Base-by-base conservation (phyloP, 1,140 invertebrate species). In the Patella vulgata region DNA sequence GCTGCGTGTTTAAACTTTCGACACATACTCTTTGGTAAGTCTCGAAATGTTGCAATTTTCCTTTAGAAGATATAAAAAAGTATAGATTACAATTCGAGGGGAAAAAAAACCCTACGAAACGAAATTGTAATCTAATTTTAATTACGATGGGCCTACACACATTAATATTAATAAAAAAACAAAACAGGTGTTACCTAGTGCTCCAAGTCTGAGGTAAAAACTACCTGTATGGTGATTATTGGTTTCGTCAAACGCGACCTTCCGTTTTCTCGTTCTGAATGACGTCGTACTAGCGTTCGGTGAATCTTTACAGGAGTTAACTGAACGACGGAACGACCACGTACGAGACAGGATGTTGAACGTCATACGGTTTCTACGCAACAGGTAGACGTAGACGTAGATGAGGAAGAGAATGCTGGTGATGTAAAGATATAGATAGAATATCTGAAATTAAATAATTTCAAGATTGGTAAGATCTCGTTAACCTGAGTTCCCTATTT, bases 341-440 rank as follows among this genome's bases (percentile, higher is more conserved):
- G 3, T n/a, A 12, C n/a, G 14, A 19, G 21, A 39, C 14, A 17
- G 25, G 30, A 27, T 51, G 28, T 33, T 17, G 12, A 33, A 3
- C 2, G 25, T 17, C 23, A 39, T 52, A 6, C 27, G 21, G 47
- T 42, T 52, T 6, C 25, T 42, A 8, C 68, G 47, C 25, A 98
- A 89, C 63, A 98, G 88, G 88, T 96, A 97, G 85, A 93, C 93
- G 88, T 97, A 97, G 47, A 97, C 94, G 86, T 97, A 98, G 68
- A 96, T 87, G 72, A 98, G 88, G 87, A 98, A 98, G 66, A 96
- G 85, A 80, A 98, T 94, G 84, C 94, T 96, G 84, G 91, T 90
- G 70, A 93, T 92, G 84, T 98, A 98, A 50, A 98, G 88, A 85
- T 97, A 98, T 47, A 96, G 93, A 87, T 97, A 98, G 87, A 97